Evolutionary conservation across 1,140 invertebrate genomes (phyloP), one percentile per base, ranked within the genome.

Genomic region (Ctenoplectra terminalis): DNA sequence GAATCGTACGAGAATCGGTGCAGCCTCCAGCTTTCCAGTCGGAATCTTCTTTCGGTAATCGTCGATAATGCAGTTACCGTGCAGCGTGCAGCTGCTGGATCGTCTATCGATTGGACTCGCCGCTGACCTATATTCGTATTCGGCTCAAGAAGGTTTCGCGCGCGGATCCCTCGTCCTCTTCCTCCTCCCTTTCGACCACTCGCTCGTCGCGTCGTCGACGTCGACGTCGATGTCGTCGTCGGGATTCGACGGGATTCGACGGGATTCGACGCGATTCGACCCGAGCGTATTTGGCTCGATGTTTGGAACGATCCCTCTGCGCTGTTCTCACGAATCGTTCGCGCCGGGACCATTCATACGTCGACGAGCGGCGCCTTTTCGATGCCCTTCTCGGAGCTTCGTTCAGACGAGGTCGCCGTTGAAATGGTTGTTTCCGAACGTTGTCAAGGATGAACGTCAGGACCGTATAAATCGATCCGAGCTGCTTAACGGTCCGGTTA

Each of bases 51-150:
- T 82, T 63, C 52, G 64, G 67, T 56, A 54, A 83, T 83, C 76
- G 81, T 83, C 76, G 81, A 80, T 83, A 83, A 83, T 83, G 76
- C 76, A 83, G 81, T 83, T 80, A 79, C 67, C 66, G 58, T 46
- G 29, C 48, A 56, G 5, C 29, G 17, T 46, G 61, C 37, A 17
- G 48, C 37, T 48, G 23, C 15, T 61, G 46, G 76, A 83, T 83
- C 81, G 31, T 43, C 52, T 73, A 83, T 83, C 81, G 81, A 83
- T 83, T 48, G 9, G n/a, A 3, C 37, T 40, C 29, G 23, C 17
- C n/a, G 13, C 37, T 83, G 81, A 83, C 81, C 81, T 67, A 83
- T 72, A 67, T 83, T 58, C 74, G 26, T 56, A 46, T 54, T 11
- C 46, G 29, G 31, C 80, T 46, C 15, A 48, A 34, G 54, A 56